Percentiles rank a stretch among this genome's conserved stretches.
These are phyloP conservation scores for Tetrapedia diversipes DNA, from an alignment of 2,888 invertebrate species.

Conservation along the genomic window DNA sequence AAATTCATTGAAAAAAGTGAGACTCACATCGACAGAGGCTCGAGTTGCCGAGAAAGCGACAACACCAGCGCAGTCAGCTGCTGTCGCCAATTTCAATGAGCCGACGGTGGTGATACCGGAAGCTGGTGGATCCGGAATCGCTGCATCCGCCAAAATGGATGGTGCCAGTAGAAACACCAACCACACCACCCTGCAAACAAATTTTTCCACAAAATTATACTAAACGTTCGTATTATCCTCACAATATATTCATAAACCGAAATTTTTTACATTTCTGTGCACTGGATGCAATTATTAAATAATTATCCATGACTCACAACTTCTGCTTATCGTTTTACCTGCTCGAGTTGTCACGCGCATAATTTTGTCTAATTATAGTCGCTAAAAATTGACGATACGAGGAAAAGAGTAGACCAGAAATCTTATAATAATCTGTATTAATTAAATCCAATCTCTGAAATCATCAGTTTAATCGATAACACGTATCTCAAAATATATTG, in stretches of 20 bases:
- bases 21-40: conserved; percentile 72
- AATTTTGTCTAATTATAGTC: too few relatives aligned
- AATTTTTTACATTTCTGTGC: not conserved
- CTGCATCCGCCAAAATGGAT: conserved; percentile 72
- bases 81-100: conserved; percentile 81
- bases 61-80: conserved; percentile 81
- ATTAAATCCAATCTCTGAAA: too few relatives aligned
- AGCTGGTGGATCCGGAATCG: conserved; percentile 76
- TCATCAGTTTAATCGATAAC: not conserved
- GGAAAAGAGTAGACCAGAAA: not conserved
- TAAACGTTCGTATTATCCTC: too few relatives aligned
- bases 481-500: not conserved
- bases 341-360: too few relatives aligned
- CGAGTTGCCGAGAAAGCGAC: conserved; percentile 81
- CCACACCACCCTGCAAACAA: conserved; percentile 78
- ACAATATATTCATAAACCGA: not conserved
- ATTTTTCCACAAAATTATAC: not conserved
- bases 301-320: not conserved
- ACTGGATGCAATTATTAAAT: not conserved
- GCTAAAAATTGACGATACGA: not conserved
- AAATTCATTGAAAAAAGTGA: not conserved
- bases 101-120: conserved; percentile 80
- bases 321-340: too few relatives aligned
- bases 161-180: conserved; percentile 74
- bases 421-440: too few relatives aligned